phyloP scores from a whole-genome alignment of 1,140 invertebrate species.

The Camponotus vicinus region DNA sequence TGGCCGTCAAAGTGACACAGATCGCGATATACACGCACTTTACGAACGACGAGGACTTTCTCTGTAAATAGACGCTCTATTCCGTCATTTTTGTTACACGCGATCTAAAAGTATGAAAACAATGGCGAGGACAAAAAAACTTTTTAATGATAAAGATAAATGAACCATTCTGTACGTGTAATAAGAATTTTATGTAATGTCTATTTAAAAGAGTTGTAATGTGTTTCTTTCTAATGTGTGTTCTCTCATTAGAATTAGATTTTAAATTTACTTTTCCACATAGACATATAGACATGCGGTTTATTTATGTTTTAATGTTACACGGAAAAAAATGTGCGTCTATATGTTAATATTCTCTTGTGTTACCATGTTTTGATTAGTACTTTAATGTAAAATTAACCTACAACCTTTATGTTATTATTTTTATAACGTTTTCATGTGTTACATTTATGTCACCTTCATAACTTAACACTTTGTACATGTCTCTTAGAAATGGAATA shows the following conservation, averaged over 20 bases:
- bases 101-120: slow-evolving; percentile 6
- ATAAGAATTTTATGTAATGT: not conserved
- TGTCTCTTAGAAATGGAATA: too few relatives aligned
- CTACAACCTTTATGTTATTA: too few relatives aligned
- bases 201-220: not conserved
- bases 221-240: not conserved
- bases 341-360: too few relatives aligned
- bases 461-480: too few relatives aligned
- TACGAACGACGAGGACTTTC: not conserved
- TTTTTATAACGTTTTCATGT: too few relatives aligned
- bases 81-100: slow-evolving; percentile 38
- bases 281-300: not conserved
- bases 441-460: too few relatives aligned
- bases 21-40: slow-evolving; percentile 61
- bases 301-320: slow-evolving; percentile 32
- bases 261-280: not conserved
- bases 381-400: too few relatives aligned
- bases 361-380: too few relatives aligned
- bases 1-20: slow-evolving; percentile 10
- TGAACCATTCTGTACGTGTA: not conserved
- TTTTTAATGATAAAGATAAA: too few relatives aligned
- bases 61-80: slow-evolving; percentile 46
- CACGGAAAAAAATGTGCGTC: too few relatives aligned
- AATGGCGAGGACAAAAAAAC: not conserved
- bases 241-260: not conserved